Percentiles rank a stretch among this genome's conserved stretches.
phyloP scores from a whole-genome alignment of 2,888 invertebrate genomes.

The Phaonia tiefii region DNA sequence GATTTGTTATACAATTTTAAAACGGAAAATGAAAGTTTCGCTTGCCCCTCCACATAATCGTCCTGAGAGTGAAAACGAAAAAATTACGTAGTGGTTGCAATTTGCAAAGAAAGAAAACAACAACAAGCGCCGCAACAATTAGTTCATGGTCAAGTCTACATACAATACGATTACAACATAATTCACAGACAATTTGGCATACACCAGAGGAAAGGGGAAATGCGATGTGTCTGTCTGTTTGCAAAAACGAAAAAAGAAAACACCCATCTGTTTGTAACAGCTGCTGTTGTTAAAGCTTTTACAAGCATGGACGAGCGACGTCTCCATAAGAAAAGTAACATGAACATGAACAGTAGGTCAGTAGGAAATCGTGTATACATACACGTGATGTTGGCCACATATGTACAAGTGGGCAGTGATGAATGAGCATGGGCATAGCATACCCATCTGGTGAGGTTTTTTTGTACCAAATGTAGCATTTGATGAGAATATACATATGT shows the following conservation, averaged over 20 bases:
- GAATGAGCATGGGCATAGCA: neutral
- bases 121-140: slow-evolving; percentile 45
- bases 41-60: neutral
- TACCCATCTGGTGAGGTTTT: too few relatives aligned
- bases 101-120: slow-evolving; percentile 62
- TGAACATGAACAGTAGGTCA: slow-evolving; percentile 31
- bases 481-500: neutral
- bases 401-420: slow-evolving; percentile 24
- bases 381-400: neutral
- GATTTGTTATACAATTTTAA: slow-evolving; percentile 6
- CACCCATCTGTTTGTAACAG: slow-evolving; percentile 21
- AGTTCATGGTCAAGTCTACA: slow-evolving; percentile 46
- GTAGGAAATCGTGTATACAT: slow-evolving; percentile 38
- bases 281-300: slow-evolving; percentile 16
- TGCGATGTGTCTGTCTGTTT: slow-evolving; percentile 5
- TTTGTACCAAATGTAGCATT: neutral
- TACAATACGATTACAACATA: slow-evolving; percentile 13
- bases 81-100: slow-evolving; percentile 48
- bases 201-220: too few relatives aligned
- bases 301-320: neutral
- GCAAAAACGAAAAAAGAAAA: neutral
- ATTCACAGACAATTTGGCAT: slow-evolving; percentile 45
- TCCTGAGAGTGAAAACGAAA: slow-evolving; percentile 25
- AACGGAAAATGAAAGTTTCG: slow-evolving; percentile 56
- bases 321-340: neutral